These are phyloP conservation scores for Sebastes matsubarae DNA, from an alignment of 2,797 vertebrate species.

Conservation along the genomic window DNA sequence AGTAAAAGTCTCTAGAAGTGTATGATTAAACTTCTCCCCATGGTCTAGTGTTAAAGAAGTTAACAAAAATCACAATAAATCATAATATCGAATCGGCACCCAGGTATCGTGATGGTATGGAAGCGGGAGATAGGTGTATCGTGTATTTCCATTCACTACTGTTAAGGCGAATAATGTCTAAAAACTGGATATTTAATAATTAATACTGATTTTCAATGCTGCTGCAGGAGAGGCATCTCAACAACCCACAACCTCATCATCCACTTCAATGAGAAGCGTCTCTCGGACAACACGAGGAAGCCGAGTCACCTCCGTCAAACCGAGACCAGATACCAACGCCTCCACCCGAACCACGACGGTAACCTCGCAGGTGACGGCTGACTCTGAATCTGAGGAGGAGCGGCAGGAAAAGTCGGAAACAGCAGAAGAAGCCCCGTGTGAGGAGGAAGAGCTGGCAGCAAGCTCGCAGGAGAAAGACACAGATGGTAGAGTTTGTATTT, in stretches of 20 bases:
- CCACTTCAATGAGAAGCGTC: not conserved
- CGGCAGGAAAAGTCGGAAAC: not conserved
- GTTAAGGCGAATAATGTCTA: rapidly evolving
- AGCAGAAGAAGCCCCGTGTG: not conserved
- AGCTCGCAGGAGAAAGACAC: conserved; percentile 66
- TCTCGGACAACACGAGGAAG: not conserved
- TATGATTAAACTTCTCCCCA: too few species aligned
- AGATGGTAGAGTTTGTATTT: conserved; percentile 10
- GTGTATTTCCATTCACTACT: not conserved
- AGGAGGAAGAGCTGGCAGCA: conserved; percentile 26
- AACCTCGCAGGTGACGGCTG: rapidly evolving
- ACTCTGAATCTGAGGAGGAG: conserved; percentile 27
- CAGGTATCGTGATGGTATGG: too few species aligned
- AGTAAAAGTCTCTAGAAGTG: too few species aligned
- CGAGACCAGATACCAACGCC: not conserved
- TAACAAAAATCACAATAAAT: too few species aligned
- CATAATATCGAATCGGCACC: too few species aligned
- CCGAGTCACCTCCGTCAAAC: not conserved
- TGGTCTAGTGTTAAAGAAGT: too few species aligned
- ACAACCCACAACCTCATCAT: not conserved
- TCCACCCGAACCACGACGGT: not conserved
- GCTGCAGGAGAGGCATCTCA: not conserved
- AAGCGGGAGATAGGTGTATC: too few species aligned
- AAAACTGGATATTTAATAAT: not conserved
- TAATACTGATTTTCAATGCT: not conserved